phyloP scores from a whole-genome alignment of 2,113 vertebrate genomes.

The Chloropsis cyanopogon region DNA sequence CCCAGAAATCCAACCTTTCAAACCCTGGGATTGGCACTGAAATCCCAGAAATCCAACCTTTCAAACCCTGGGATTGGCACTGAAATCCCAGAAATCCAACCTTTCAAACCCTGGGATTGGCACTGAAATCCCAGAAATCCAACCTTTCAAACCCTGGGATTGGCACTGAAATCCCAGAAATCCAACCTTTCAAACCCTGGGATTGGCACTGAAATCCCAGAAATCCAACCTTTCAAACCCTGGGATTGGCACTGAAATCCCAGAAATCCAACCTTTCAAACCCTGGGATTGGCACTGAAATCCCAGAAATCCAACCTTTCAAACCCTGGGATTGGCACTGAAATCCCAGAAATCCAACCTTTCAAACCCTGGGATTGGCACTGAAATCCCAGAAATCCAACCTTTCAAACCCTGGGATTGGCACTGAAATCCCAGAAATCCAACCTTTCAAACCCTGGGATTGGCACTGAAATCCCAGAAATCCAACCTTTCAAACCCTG shows the following conservation, averaged over 20 bases:
- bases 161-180: slow-evolving; percentile 77
- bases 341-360: slow-evolving; percentile 6
- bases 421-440: slow-evolving; percentile 73
- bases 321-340: not conserved
- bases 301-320: slow-evolving; percentile 55
- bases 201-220: not conserved
- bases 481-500: too few species aligned
- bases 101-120: not conserved
- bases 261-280: not conserved
- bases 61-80: too few species aligned
- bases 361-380: too few species aligned
- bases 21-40: too few species aligned
- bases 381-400: slow-evolving; percentile 73
- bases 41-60: slow-evolving; percentile 69
- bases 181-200: not conserved
- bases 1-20: not conserved
- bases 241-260: slow-evolving; percentile 2
- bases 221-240: not conserved
- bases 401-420: too few species aligned
- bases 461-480: slow-evolving; percentile 79
- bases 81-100: slow-evolving; percentile 11
- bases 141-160: too few species aligned
- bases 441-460: not conserved
- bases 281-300: too few species aligned
- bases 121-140: not conserved